These are phyloP conservation scores for Ricordea florida DNA, from an alignment of 92 coral and sea anemone genomes.

Conservation along the genomic window DNA sequence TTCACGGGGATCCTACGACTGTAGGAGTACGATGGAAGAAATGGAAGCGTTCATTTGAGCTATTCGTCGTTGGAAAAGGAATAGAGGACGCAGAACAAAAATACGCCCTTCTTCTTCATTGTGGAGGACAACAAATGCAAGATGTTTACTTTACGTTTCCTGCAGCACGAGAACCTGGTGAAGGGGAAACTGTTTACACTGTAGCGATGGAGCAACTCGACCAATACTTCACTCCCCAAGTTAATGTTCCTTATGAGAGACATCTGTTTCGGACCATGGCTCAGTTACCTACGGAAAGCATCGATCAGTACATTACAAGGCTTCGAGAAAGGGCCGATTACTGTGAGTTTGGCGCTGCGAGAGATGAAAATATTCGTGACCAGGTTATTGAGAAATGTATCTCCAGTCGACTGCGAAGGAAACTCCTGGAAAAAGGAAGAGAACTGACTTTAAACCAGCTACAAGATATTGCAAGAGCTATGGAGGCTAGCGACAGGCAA, in stretches of 20 bases:
- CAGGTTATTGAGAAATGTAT: slow-evolving; percentile 45
- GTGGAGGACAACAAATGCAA: slow-evolving; percentile 41
- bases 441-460: slow-evolving; percentile 30
- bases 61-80: no score
- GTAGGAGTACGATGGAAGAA: no score
- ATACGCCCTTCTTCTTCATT: slow-evolving; percentile 40
- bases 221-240: slow-evolving; percentile 25
- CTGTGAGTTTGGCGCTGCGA: slow-evolving; percentile 45
- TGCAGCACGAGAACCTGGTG: slow-evolving; percentile 38
- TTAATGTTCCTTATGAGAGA: slow-evolving; percentile 49
- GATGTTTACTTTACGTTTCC: slow-evolving; percentile 52
- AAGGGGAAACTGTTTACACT: slow-evolving; percentile 28
- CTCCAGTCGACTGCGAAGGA: slow-evolving; percentile 36
- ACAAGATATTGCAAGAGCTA: slow-evolving; percentile 52
- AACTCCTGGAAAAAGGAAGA: slow-evolving; percentile 31
- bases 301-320: slow-evolving; percentile 53
- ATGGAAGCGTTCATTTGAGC: slow-evolving; percentile 60
- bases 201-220: slow-evolving; percentile 38
- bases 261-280: slow-evolving; percentile 42
- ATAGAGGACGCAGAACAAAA: slow-evolving; percentile 25
- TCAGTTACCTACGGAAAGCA: slow-evolving; percentile 48
- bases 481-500: slow-evolving; percentile 56
- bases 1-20: no score
- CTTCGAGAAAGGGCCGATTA: slow-evolving; percentile 51
- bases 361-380: slow-evolving; percentile 47